Conservation (phyloP, 2,113 vertebrate species). For the Sapajus apella region DNA sequence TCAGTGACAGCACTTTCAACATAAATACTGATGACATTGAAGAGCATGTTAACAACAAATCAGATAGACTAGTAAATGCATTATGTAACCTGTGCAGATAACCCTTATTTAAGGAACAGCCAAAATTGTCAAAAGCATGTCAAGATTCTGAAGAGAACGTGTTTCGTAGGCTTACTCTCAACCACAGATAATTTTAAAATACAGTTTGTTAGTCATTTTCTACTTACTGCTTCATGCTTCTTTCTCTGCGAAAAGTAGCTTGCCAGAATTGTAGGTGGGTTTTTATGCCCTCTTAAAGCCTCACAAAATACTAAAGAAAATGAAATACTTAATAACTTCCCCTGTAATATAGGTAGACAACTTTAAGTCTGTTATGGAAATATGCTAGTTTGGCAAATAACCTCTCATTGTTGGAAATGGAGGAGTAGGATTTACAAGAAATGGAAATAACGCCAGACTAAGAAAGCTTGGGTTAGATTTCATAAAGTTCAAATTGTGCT, state of each 20-base stretch:
- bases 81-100: constrained; percentile 3
- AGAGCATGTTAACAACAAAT: constrained; percentile 37
- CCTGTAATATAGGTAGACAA: neutral
- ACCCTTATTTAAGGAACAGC: neutral
- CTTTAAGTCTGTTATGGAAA: constrained; percentile 43
- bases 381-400: constrained; percentile 50
- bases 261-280: neutral
- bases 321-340: constrained; percentile 21
- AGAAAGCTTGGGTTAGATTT: constrained; percentile 31
- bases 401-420: constrained; percentile 3
- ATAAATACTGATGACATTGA: constrained; percentile 25
- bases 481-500: constrained; percentile 29
- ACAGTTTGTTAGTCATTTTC: neutral
- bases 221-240: neutral
- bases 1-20: constrained; percentile 27
- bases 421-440: constrained; percentile 40
- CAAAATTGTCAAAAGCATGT: constrained; percentile 15
- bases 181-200: constrained; percentile 17
- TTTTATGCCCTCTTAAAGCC: constrained; percentile 24
- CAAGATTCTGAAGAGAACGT: constrained; percentile 31
- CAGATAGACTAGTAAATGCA: constrained; percentile 33
- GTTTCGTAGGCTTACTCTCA: constrained; percentile 26
- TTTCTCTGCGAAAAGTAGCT: constrained; percentile 53
- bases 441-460: constrained; percentile 18
- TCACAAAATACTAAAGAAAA: constrained; percentile 55